A percentile compares a stretch with the other conserved stretches of the same genome.
These are phyloP conservation scores for Masticophis lateralis DNA, from an alignment of 2,797 vertebrate genomes.

Conservation along the genomic window DNA sequence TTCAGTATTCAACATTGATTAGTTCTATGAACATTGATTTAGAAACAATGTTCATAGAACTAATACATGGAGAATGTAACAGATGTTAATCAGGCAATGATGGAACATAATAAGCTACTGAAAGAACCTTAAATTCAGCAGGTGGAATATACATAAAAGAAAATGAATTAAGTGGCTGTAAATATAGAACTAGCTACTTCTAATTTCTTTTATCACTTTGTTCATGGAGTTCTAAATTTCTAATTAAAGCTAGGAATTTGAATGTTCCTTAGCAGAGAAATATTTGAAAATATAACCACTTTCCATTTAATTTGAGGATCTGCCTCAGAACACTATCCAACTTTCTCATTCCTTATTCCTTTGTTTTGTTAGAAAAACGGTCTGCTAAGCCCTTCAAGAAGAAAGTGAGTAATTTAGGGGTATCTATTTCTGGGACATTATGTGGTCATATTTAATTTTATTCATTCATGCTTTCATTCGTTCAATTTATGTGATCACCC, in stretches of 20 bases:
- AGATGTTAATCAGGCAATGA: not conserved
- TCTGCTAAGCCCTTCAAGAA: not conserved
- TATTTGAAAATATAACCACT: slow-evolving; percentile 30
- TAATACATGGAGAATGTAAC: not conserved
- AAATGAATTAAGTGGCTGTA: slow-evolving; percentile 55
- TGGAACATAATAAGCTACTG: not conserved
- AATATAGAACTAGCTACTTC: slow-evolving; percentile 31
- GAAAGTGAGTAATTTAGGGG: not conserved
- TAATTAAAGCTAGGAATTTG: slow-evolving; percentile 63
- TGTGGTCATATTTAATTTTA: not conserved
- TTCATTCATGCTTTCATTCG: not conserved
- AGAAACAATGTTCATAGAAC: too few species aligned
- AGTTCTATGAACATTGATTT: too few species aligned
- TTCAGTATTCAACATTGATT: too few species aligned
- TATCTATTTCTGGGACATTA: not conserved
- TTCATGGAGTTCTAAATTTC: slow-evolving; percentile 55
- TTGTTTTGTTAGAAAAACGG: not conserved
- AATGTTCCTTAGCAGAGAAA: slow-evolving; percentile 60
- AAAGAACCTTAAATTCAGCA: not conserved
- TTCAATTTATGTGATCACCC: not conserved
- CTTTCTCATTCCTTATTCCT: not conserved
- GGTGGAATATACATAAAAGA: slow-evolving; percentile 30
- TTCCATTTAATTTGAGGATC: slow-evolving; percentile 46
- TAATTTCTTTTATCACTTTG: slow-evolving; percentile 34
- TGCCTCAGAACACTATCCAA: slow-evolving; percentile 34